Conservation (phyloP, 2,113 vertebrate genomes). For the Genyomyrus donnyi region DNA sequence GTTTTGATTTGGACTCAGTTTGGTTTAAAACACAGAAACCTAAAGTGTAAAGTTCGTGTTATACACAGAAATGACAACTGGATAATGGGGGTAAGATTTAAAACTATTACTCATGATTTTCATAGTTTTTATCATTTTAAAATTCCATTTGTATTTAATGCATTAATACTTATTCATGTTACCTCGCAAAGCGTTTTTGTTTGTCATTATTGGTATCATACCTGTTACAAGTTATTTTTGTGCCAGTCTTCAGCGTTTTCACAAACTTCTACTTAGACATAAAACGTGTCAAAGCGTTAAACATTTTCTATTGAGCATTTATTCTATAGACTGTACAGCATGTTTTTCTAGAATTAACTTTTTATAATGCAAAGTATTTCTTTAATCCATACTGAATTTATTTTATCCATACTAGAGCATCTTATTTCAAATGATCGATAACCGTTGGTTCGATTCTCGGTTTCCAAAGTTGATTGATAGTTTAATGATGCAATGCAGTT, state of each 20-base stretch:
- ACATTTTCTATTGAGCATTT: background rate
- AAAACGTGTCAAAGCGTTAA: background rate
- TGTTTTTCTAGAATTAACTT: background rate
- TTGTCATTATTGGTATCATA: constrained; percentile 8
- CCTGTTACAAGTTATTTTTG: background rate
- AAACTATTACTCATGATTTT: constrained; percentile 17
- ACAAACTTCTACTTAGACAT: background rate
- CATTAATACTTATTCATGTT: constrained; percentile 18
- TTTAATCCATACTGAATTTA: background rate
- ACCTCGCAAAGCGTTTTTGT: background rate
- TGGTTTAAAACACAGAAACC: constrained; percentile 32
- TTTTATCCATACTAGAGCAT: background rate
- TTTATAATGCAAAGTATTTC: background rate
- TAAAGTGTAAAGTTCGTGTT: constrained; percentile 34
- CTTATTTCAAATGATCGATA: background rate
- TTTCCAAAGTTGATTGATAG: background rate
- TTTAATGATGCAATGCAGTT: background rate
- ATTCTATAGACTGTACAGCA: background rate
- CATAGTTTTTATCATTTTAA: constrained; percentile 9
- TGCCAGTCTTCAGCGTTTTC: background rate
- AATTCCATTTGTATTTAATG: constrained; percentile 15
- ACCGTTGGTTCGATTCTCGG: background rate
- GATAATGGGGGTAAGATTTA: constrained; percentile 33
- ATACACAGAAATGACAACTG: constrained; percentile 32
- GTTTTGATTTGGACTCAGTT: constrained; percentile 34